phyloP scores from a whole-genome alignment of 2,888 invertebrate species.

The Cenopis cana region DNA sequence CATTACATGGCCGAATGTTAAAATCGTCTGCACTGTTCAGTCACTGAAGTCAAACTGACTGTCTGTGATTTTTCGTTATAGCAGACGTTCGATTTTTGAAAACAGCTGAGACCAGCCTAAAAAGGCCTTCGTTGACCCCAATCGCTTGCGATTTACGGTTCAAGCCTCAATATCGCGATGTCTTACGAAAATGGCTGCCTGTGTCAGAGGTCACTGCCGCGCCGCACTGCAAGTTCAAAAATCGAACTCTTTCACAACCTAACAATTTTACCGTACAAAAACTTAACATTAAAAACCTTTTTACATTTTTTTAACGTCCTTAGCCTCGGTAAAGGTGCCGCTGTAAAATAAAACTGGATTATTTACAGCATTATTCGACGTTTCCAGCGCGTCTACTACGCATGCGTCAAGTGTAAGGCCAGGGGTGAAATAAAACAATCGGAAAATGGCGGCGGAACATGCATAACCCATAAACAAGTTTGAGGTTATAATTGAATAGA shows the following conservation, averaged over 20 bases:
- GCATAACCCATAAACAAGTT: conserved; percentile 15
- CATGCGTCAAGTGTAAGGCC: conserved; percentile 73
- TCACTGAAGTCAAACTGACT: conserved; percentile 72
- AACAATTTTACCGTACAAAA: background rate
- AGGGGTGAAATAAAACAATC: conserved; percentile 63
- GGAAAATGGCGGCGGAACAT: conserved; percentile 44
- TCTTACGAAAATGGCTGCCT: conserved; percentile 31
- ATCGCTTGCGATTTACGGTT: conserved; percentile 14
- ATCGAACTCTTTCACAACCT: conserved; percentile 34
- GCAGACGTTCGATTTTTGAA: conserved; percentile 76
- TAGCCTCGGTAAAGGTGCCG: background rate
- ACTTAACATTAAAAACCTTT: conserved; percentile 1
- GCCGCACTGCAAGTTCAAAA: conserved; percentile 37
- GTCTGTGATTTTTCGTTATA: conserved; percentile 53
- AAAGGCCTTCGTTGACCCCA: conserved; percentile 52
- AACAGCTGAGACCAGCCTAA: conserved; percentile 71
- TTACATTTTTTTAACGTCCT: background rate
- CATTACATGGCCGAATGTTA: conserved; percentile 72
- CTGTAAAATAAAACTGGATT: conserved; percentile 22
- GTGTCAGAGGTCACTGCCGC: conserved; percentile 45
- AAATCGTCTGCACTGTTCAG: conserved; percentile 65
- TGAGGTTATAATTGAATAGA: conserved; percentile 41
- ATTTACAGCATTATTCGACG: conserved; percentile 66
- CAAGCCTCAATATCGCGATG: conserved; percentile 20
- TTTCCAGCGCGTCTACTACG: conserved; percentile 54